A percentile compares a stretch with the other conserved stretches of the same genome.
Conservation (phyloP, 2,888 invertebrate species). For the Palloptera scutellata region DNA sequence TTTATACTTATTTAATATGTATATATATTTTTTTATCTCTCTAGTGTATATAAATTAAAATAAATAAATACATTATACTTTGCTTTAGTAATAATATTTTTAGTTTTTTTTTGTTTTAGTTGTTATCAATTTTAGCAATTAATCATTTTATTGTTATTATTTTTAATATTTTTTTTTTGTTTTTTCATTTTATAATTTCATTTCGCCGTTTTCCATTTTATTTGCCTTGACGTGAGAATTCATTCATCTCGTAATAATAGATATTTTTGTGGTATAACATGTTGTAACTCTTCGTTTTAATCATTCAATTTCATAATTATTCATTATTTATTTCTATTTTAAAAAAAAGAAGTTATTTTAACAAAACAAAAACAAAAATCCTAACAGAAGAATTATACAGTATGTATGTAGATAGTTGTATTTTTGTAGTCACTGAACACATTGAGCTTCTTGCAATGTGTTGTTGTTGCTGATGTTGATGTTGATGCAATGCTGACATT, state of each 20-base stretch:
- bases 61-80: slow-evolving; percentile 62
- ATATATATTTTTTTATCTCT: slow-evolving; percentile 61
- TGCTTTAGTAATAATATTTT: slow-evolving; percentile 36
- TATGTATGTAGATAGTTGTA: too few species aligned
- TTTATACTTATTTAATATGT: slow-evolving; percentile 54
- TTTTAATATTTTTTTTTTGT: slow-evolving; percentile 45
- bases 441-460: too few species aligned
- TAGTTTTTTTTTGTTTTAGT: slow-evolving; percentile 48
- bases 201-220: slow-evolving; percentile 41
- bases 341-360: slow-evolving; percentile 38
- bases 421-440: too few species aligned
- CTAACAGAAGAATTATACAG: slow-evolving; percentile 13
- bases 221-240: slow-evolving; percentile 41
- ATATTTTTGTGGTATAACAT: slow-evolving; percentile 50
- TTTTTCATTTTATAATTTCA: slow-evolving; percentile 33
- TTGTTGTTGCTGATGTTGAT: too few species aligned
- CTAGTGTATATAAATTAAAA: slow-evolving; percentile 65
- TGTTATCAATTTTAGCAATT: slow-evolving; percentile 33
- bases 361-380: slow-evolving; percentile 53
- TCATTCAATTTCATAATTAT: slow-evolving; percentile 4
- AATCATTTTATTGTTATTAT: slow-evolving; percentile 43
- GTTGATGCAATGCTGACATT: too few species aligned
- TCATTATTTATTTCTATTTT: too few species aligned
- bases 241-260: slow-evolving; percentile 34
- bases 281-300: slow-evolving; percentile 35